phyloP scores from a whole-genome alignment of 2,113 vertebrate species.

The Gavia stellata region DNA sequence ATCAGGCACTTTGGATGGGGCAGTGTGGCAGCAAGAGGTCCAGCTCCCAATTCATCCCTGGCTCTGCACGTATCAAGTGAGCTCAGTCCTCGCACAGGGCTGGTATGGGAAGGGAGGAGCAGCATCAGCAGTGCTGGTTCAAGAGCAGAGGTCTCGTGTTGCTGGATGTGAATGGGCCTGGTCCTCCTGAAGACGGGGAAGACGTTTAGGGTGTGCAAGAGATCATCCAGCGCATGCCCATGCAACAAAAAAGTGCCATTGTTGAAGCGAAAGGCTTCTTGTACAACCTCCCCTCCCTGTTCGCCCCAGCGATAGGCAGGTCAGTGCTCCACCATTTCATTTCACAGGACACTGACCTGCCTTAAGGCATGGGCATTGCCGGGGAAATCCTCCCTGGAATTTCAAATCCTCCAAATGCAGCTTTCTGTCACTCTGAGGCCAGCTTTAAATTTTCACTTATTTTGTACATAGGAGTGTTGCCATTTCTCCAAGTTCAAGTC shows the following conservation, averaged over 20 bases:
- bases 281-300: neutral
- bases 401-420: neutral
- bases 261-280: neutral
- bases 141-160: neutral
- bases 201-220: neutral
- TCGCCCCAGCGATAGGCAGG: fast-evolving
- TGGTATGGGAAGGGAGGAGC: neutral
- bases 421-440: neutral
- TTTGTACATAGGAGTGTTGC: neutral
- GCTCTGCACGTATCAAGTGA: fast-evolving
- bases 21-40: neutral
- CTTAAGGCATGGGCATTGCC: neutral
- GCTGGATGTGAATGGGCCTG: too few species aligned
- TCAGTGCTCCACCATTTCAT: fast-evolving
- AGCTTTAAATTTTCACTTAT: neutral
- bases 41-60: neutral
- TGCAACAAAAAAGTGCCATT: neutral
- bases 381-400: neutral
- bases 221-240: neutral
- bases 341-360: neutral
- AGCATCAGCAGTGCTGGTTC: neutral
- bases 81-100: neutral
- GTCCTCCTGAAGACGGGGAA: neutral
- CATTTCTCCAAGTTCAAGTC: neutral
- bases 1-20: neutral